These are phyloP conservation scores for Muntiacus muntjak DNA, from an alignment of 2,113 vertebrate species.

Conservation along the genomic window DNA sequence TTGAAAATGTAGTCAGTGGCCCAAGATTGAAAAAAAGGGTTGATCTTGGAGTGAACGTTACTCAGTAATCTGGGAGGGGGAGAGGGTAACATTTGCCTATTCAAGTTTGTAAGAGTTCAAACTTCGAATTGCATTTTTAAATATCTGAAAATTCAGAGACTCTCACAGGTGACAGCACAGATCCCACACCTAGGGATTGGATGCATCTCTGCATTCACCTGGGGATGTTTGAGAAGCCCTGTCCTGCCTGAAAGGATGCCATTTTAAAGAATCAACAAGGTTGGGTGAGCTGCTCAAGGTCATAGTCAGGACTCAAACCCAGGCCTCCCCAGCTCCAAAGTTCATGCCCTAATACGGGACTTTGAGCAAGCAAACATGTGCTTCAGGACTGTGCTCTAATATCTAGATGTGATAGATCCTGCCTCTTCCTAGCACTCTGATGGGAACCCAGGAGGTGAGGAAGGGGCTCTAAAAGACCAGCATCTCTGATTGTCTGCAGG, in stretches of 20 bases:
- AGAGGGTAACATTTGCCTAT: neutral
- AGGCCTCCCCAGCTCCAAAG: neutral
- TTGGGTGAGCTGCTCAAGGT: neutral
- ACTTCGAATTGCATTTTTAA: neutral
- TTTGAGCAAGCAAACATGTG: neutral
- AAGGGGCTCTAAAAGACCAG: neutral
- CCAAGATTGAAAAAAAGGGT: neutral
- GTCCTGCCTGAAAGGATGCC: neutral
- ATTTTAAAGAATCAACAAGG: neutral
- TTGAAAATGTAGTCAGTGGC: neutral
- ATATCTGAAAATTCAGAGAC: neutral
- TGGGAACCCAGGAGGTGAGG: neutral
- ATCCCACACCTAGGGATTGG: neutral
- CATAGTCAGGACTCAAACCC: neutral
- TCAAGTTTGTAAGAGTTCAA: neutral
- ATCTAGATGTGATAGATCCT: neutral
- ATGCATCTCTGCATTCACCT: rapidly evolving
- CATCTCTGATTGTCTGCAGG: conserved; percentile 66
- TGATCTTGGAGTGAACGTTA: neutral
- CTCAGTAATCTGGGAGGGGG: neutral
- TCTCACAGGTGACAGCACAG: neutral
- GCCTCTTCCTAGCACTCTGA: neutral
- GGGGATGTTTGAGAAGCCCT: too few species aligned
- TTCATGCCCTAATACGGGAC: neutral
- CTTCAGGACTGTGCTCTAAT: neutral